Percentiles rank a stretch among this genome's conserved stretches.
Evolutionary conservation across 2,888 invertebrate genomes (phyloP).

Genomic region (Glaucopsyche alexis): DNA sequence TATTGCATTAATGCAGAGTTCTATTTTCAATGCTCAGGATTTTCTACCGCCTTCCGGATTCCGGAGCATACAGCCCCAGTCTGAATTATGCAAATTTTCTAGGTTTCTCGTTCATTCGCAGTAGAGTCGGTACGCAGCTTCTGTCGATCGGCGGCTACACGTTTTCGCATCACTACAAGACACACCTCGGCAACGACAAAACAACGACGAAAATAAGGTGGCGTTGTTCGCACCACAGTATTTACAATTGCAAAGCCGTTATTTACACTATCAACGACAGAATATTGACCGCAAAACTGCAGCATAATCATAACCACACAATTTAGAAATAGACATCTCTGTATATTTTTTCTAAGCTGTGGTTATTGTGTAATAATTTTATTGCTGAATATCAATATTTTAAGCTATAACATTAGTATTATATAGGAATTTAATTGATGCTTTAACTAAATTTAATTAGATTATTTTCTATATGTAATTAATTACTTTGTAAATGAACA

Average conservation of each 20-base stretch:
- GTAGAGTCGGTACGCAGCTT: conserved; percentile 41
- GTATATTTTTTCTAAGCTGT: too few species aligned
- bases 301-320: conserved; percentile 37
- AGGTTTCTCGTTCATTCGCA: conserved; percentile 38
- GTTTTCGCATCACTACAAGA: conserved; percentile 39
- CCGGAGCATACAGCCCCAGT: too few species aligned
- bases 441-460: not conserved
- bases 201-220: conserved; percentile 39
- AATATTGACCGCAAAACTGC: conserved; percentile 36
- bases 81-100: conserved; percentile 27
- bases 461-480: not conserved
- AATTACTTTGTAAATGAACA: not conserved
- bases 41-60: too few species aligned
- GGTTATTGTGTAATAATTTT: too few species aligned
- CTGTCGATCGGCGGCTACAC: conserved; percentile 40
- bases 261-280: conserved; percentile 44
- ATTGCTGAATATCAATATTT: too few species aligned
- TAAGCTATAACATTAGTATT: too few species aligned
- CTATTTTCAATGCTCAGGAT: too few species aligned
- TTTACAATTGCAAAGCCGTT: conserved; percentile 43
- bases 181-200: conserved; percentile 25
- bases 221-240: conserved; percentile 43
- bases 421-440: not conserved
- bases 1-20: too few species aligned
- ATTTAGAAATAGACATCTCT: not conserved